A percentile compares a stretch with the other conserved stretches of the same genome.
Evolutionary conservation across 2,888 invertebrate species (phyloP).

Genomic region (Drosophila paranaensis): DNA sequence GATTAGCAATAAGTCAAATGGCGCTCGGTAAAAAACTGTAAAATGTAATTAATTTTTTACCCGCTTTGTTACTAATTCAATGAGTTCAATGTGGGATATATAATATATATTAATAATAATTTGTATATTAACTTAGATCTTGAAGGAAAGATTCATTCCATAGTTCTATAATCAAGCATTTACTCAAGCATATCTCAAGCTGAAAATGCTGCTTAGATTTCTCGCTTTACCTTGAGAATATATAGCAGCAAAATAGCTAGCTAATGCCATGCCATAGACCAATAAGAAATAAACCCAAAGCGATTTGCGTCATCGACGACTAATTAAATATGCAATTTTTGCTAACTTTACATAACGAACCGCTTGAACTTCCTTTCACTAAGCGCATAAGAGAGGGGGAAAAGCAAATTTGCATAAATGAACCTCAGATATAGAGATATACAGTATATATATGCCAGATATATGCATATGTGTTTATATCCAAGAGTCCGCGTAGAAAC

Average conservation of each 20-base stretch:
- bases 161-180: no score
- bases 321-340: constrained; percentile 33
- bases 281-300: background rate
- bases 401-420: constrained; percentile 34
- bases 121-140: no score
- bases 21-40: background rate
- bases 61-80: background rate
- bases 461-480: background rate
- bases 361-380: constrained; percentile 46
- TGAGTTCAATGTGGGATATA: background rate
- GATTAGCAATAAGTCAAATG: background rate
- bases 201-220: no score
- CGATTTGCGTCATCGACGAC: constrained; percentile 33
- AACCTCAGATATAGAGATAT: constrained; percentile 13
- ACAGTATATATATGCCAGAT: background rate
- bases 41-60: background rate
- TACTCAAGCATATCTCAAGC: no score
- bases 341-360: constrained; percentile 27
- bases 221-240: background rate
- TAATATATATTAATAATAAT: background rate
- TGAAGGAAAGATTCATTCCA: no score
- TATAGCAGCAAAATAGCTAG: background rate
- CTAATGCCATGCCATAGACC: background rate
- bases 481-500: constrained; percentile 29
- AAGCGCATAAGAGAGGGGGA: background rate